phyloP scores from a whole-genome alignment of 2,888 invertebrate genomes.

The Agapetus fuscipes region DNA sequence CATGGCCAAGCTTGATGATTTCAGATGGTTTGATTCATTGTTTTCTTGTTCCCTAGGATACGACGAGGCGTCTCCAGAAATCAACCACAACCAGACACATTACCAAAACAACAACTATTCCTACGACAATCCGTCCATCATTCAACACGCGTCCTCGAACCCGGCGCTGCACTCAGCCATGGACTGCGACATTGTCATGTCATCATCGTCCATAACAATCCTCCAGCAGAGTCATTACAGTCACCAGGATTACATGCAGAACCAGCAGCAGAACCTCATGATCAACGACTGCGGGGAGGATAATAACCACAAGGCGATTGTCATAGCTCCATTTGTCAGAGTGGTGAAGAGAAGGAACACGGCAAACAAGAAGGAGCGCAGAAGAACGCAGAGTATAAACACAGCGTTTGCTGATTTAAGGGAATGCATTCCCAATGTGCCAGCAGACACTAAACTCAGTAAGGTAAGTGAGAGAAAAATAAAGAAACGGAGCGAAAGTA shows the following conservation, averaged over 20 bases:
- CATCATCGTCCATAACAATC: background rate
- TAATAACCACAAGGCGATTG: constrained; percentile 10
- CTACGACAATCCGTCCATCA: no score
- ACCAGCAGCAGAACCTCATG: constrained; percentile 1
- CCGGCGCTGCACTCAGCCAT: background rate
- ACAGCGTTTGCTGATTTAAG: constrained; percentile 87
- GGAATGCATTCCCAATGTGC: constrained; percentile 94
- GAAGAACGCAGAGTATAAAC: constrained; percentile 90
- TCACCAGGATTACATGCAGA: background rate
- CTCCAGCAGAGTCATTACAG: background rate
- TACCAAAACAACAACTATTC: no score
- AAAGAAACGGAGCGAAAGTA: constrained; percentile 55
- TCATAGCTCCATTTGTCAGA: constrained; percentile 37
- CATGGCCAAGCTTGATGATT: no score
- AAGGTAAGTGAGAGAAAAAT: constrained; percentile 51
- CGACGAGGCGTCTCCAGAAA: no score
- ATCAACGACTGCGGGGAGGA: constrained; percentile 20
- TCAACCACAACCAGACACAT: no score
- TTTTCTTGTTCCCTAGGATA: no score
- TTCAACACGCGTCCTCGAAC: background rate
- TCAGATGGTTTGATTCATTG: no score
- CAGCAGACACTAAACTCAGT: constrained; percentile 89
- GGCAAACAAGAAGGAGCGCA: constrained; percentile 89
- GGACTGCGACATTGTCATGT: background rate
- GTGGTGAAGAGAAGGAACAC: constrained; percentile 76